These are phyloP conservation scores for Anguilla megastoma DNA, from an alignment of 2,797 vertebrate genomes.

Conservation along the genomic window DNA sequence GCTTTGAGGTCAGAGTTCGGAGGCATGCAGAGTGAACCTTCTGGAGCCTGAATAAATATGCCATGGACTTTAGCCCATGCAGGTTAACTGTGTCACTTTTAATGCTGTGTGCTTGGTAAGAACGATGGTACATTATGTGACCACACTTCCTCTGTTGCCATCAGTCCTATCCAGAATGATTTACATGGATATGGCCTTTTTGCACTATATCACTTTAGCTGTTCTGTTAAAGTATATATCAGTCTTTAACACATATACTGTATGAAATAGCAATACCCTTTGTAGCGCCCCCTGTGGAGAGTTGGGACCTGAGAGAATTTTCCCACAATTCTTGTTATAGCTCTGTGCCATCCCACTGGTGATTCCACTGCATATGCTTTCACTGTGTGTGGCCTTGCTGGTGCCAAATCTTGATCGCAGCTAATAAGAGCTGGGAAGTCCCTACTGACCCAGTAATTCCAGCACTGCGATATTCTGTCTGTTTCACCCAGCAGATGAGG, in stretches of 20 bases:
- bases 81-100: no score
- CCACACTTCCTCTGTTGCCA: neutral
- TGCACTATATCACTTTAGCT: no score
- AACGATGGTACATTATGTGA: neutral
- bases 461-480: neutral
- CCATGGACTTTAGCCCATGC: no score
- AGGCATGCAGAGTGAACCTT: no score
- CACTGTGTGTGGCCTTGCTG: no score
- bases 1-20: neutral
- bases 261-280: neutral
- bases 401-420: neutral
- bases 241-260: no score
- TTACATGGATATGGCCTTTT: no score
- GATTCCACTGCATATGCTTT: neutral
- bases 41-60: no score
- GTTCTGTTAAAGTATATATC: no score
- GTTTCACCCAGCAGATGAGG: neutral
- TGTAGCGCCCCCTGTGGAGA: neutral
- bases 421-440: neutral
- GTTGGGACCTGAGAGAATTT: neutral
- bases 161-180: no score
- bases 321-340: neutral
- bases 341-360: neutral
- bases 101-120: no score
- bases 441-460: neutral